Base-by-base conservation (phyloP, 2,888 invertebrate species). In the Parnassius apollo region DNA sequence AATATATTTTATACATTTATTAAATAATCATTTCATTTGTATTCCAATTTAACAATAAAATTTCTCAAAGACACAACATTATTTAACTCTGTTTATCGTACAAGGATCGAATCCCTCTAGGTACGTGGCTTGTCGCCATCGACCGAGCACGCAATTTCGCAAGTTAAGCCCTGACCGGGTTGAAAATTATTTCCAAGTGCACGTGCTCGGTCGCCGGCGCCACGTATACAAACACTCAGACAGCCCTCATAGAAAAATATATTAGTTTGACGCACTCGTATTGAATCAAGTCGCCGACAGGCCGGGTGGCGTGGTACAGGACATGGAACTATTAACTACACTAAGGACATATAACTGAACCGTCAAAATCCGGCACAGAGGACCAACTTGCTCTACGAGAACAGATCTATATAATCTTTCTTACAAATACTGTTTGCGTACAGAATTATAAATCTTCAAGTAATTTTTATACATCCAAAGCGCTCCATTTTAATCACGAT, bases 21-120 rank as follows among this genome's bases (percentile, higher is more conserved):
- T 92, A 88, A 91, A 91, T 91, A 90, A 85, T 89, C 82, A 86
- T 87, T 86, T 91, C 84, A 86, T 90, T 85, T 89, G 89, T 91
- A 90, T 90, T 90, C 88, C 91, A 91, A 90, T 88, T 89, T 86
- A 92, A 92, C 92, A 92, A 92, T 92, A 92, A 90, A 92, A 88
- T 88, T 56, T 92, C 81, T 92, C 86, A 91, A 92, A 91, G 90
- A 91, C 87, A 91, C 91, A 92, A 92, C 92, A 92, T 91, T 83
- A 83, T 88, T 88, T 87, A 88, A 85, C 81, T 85, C 81, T 84
- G 81, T 84, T 82, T 81, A 82, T 77, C 84, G 84, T 82, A 81
- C 85, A 72, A 80, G 88, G 87, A 88, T 86, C 82, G 81, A 72
- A 85, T 83, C 86, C 86, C 71, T 51, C 64, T 69, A 70, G 72